Conservation (phyloP, 2,888 invertebrate genomes). For the Endomychus coccineus region DNA sequence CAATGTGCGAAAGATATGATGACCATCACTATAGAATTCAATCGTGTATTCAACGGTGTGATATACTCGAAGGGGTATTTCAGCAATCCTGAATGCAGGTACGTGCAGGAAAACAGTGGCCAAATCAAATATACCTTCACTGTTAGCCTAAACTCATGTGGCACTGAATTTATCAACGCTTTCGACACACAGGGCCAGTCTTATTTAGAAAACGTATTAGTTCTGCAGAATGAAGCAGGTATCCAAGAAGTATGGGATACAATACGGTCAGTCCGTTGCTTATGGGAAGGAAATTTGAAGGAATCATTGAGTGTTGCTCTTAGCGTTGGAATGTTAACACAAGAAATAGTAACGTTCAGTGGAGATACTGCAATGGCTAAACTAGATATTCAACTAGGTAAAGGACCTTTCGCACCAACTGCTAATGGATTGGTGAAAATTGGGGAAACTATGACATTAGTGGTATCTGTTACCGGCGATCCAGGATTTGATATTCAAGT, state of each 20-base stretch:
- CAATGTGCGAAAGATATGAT: conserved; percentile 76
- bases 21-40: conserved; percentile 74
- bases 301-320: conserved; percentile 67
- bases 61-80: conserved; percentile 74
- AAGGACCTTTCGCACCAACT: conserved; percentile 68
- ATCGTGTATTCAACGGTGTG: conserved; percentile 66
- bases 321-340: conserved; percentile 71
- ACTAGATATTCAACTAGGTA: conserved; percentile 68
- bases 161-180: conserved; percentile 71
- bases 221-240: conserved; percentile 69
- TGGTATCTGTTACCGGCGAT: conserved; percentile 71
- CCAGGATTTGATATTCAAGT: conserved; percentile 73
- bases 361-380: conserved; percentile 78
- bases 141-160: conserved; percentile 66
- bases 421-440: conserved; percentile 74
- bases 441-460: conserved; percentile 74
- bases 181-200: conserved; percentile 70
- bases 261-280: conserved; percentile 65
- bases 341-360: conserved; percentile 74
- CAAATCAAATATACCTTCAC: conserved; percentile 65
- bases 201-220: conserved; percentile 70
- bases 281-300: conserved; percentile 75
- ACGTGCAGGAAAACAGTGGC: conserved; percentile 64
- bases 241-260: conserved; percentile 75
- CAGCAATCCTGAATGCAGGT: conserved; percentile 61